Evolutionary conservation across 2,888 invertebrate genomes (phyloP), one percentile per base, ranked within the genome.

Genomic region (Stenoptilia bipunctidactyla): DNA sequence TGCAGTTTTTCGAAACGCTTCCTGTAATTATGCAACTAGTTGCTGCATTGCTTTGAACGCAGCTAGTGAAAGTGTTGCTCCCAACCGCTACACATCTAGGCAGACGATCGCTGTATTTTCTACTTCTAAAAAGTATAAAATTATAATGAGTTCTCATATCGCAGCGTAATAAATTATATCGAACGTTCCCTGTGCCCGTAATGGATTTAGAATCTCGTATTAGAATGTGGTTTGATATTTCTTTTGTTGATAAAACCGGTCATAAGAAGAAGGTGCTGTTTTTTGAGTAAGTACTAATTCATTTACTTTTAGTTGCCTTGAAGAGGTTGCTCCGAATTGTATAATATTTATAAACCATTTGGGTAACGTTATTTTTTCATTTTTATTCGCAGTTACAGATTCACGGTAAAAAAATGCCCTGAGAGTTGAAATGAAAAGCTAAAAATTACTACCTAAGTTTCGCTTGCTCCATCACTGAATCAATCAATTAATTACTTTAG

Each of bases 1-100:
- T 30, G 30, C 30, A 34, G 34, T 13, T 69, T 73, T 74, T 66
- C 68, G 59, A 65, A 67, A 70, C 56, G 50, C 52, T 67, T 75
- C 75, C 75, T 60, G 51, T 52, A 58, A 65, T 73, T 67, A 58
- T 59, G 54, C 55, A 62, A 60, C 27, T 36, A 10, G 13, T 13
- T 13, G 34, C 6, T 10, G n/a, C n/a, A 10, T 10, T 2, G 2
- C 2, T n/a, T 2, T 3, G 12, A 4, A 8, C 6, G 13, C 12
- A 3, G 13, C 14, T 14, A 34, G 34, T 34, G 34, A 34, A 34
- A 34, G 34, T 14, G 13, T 4, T 4, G 14, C 34, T 34, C 34
- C 33, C 34, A 13, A 13, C 34, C 14, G 34, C 34, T 13, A 13
- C 13, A 6, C 34, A 30, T 30, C 25, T 25, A 9, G 25, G 3